Evolutionary conservation across 2,113 vertebrate species (phyloP).

Genomic region (Chauna torquata): DNA sequence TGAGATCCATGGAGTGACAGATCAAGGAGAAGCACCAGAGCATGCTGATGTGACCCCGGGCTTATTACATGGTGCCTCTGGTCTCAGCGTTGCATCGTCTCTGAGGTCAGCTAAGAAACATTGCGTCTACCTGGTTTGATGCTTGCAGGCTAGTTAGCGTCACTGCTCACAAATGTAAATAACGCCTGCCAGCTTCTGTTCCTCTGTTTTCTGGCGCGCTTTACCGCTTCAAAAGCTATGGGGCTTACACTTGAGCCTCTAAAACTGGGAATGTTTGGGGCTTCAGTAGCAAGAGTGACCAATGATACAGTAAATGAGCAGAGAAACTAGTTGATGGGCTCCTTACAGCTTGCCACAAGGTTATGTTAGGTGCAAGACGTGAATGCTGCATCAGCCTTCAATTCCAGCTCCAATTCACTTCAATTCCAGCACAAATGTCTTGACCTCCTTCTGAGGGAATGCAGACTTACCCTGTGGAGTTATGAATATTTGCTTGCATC

Average conservation of each 20-base stretch:
- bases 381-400: neutral
- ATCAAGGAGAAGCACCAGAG: neutral
- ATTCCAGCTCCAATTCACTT: neutral
- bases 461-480: neutral
- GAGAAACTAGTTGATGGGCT: neutral
- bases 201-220: conserved; percentile 13
- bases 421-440: neutral
- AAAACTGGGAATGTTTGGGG: neutral
- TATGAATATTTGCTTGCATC: neutral
- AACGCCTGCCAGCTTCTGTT: neutral
- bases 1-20: neutral
- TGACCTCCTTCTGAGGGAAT: neutral
- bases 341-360: neutral
- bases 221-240: neutral
- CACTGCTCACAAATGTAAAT: neutral
- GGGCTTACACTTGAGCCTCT: conserved; percentile 5
- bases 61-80: neutral
- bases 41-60: neutral
- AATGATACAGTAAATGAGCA: neutral
- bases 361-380: neutral
- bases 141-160: neutral
- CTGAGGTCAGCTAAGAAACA: neutral
- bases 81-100: neutral
- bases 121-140: neutral
- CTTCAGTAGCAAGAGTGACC: neutral